A percentile compares a stretch with the other conserved stretches of the same genome.
These are phyloP conservation scores for Natrix natrix DNA, from an alignment of 2,797 vertebrate genomes.

Conservation along the genomic window DNA sequence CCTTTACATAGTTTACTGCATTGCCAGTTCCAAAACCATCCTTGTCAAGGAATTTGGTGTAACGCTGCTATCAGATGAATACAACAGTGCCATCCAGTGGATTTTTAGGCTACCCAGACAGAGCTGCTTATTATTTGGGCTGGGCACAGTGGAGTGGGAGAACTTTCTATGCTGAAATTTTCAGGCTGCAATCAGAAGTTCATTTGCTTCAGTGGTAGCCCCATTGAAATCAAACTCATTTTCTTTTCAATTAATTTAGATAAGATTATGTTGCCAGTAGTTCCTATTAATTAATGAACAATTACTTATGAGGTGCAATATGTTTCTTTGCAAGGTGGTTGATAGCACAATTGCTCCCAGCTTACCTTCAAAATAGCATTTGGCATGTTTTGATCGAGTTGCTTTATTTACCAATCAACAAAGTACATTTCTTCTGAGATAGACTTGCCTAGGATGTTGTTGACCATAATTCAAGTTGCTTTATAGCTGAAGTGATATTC, in stretches of 20 bases:
- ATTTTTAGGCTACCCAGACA: constrained; percentile 13
- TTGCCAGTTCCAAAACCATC: neutral
- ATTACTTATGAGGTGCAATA: neutral
- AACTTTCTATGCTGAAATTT: neutral
- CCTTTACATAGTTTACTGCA: neutral
- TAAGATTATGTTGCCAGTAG: neutral
- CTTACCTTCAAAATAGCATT: neutral
- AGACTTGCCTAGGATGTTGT: neutral
- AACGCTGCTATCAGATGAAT: constrained; percentile 39
- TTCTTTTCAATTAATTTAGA: neutral
- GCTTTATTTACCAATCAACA: neutral
- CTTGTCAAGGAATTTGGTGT: neutral
- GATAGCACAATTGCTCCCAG: neutral
- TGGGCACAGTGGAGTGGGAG: neutral
- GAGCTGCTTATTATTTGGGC: neutral
- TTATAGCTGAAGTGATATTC: neutral
- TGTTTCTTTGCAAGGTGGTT: neutral
- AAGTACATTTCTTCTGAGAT: neutral
- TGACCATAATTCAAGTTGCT: neutral
- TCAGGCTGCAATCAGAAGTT: neutral
- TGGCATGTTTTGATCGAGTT: neutral
- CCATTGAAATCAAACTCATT: neutral
- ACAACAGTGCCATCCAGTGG: constrained; percentile 76
- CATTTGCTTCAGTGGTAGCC: neutral
- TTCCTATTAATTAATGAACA: neutral